Percentiles rank a stretch among this genome's conserved stretches.
Evolutionary conservation across 1,140 invertebrate genomes (phyloP).

Genomic region (Cydia strobilella): DNA sequence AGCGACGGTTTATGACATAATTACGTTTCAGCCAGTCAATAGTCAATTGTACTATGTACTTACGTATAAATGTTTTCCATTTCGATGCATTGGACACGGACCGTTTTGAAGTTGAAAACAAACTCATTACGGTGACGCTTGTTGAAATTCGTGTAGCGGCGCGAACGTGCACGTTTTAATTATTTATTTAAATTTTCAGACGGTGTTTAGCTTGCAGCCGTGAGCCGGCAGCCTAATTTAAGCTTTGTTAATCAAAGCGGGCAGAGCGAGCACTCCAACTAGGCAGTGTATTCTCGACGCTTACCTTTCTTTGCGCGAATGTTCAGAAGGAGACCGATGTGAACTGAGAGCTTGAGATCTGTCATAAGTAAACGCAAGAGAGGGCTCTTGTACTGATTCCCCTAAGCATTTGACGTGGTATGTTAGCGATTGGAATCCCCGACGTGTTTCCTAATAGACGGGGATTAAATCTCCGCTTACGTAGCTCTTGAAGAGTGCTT

Average conservation of each 20-base stretch:
- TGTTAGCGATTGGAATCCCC: not conserved
- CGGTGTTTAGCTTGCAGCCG: conserved; percentile 24
- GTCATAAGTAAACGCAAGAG: not conserved
- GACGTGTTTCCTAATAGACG: conserved; percentile 35
- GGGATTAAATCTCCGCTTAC: conserved; percentile 55
- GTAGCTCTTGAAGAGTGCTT: conserved; percentile 48
- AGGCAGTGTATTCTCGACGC: not conserved
- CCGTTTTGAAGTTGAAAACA: conserved; percentile 36
- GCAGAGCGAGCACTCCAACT: conserved; percentile 22
- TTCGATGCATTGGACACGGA: conserved; percentile 41
- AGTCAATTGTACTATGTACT: conserved; percentile 51
- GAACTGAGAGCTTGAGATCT: not conserved
- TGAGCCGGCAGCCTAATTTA: conserved; percentile 18
- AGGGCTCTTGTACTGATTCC: not conserved
- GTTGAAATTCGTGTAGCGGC: conserved; percentile 34
- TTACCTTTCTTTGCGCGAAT: not conserved
- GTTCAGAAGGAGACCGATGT: not conserved
- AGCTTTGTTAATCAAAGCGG: conserved; percentile 27
- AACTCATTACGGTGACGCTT: conserved; percentile 28
- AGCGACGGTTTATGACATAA: conserved; percentile 51
- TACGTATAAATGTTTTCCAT: conserved; percentile 50
- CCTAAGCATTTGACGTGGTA: not conserved
- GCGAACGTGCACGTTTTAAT: conserved; percentile 35
- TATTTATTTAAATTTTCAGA: conserved; percentile 38
- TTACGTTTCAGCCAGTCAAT: conserved; percentile 53